Base-by-base conservation (phyloP, 2,888 invertebrate species). In the Athalia rosae region DNA sequence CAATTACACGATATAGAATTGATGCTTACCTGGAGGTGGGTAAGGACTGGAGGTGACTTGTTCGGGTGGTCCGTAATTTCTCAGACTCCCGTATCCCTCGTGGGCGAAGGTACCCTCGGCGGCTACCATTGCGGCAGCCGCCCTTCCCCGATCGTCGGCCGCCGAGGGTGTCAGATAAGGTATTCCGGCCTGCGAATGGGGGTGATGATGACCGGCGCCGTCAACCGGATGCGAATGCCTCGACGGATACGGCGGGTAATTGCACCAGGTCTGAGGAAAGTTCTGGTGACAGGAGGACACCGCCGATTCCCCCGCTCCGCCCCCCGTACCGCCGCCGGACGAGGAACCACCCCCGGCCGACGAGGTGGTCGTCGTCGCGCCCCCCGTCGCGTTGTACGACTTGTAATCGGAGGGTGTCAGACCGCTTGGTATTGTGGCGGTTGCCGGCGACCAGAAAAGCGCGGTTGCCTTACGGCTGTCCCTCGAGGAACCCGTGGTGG, bases 41-140 rank as follows among this genome's bases (percentile, higher is more conserved):
- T 95, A 95, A 61, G 95, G 95, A 79, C 94, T 94, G 85, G 94
- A 93, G 84, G 94, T 94, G 82, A 95, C 95, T 64, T 93, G 93
- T 89, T 95, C 95, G 3, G 94, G 93, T 76, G 92, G 93, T 53
- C 91, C 92, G 89, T 95, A 95, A 90, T 94, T 95, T 86, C 95
- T 92, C 77, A 95, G 92, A 76, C 94, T 93, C 3, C 89, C 87
- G 88, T 95, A 95, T 77, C 94, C 93, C 83, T 95, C 95, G 90
- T 95, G 95, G 58, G 94, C 92, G 90, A 95, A 95, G 84, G 93
- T 92, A 81, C 93, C 93, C 80, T 92, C 92, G 59, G 92, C 91
- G 61, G 89, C 92, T 79, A 92, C 91, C 89, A 91, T 91, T 56
- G 92, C 92, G 50, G 92, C 91, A 9, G 91, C 91, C 56, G 93